A percentile compares a stretch with the other conserved stretches of the same genome.
Evolutionary conservation across 2,113 vertebrate genomes (phyloP).

Genomic region (Phylloscopus trochilus): DNA sequence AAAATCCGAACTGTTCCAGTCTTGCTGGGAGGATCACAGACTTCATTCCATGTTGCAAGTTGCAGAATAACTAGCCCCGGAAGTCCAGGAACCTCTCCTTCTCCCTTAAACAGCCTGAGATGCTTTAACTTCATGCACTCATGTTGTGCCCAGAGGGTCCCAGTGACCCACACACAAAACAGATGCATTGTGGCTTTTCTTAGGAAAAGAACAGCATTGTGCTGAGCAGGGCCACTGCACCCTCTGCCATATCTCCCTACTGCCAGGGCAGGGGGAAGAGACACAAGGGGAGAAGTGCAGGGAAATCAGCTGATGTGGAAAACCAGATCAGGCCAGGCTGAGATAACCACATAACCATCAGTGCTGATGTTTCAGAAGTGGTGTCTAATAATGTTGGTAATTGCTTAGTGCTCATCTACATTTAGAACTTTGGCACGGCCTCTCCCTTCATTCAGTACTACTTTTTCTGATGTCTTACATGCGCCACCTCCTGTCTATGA

Average conservation of each 20-base stretch:
- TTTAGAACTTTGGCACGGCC: neutral
- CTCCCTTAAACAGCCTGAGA: neutral
- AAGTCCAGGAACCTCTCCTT: neutral
- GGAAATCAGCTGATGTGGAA: neutral
- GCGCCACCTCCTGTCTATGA: neutral
- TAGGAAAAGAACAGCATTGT: neutral
- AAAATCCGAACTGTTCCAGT: neutral
- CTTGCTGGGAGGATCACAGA: neutral
- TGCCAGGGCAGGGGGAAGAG: neutral
- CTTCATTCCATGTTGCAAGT: neutral
- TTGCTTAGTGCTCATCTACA: neutral
- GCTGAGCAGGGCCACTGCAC: neutral
- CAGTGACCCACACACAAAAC: neutral
- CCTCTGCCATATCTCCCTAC: neutral
- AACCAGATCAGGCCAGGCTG: neutral
- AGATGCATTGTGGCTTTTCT: neutral
- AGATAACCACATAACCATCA: neutral
- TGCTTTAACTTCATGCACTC: neutral
- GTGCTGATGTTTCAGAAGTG: neutral
- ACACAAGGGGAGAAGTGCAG: neutral
- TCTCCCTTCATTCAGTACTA: neutral
- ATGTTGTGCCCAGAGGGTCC: neutral
- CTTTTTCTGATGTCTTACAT: neutral
- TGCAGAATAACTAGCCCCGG: neutral
- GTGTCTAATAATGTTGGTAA: neutral